phyloP scores from a whole-genome alignment of 2,888 invertebrate species.

The Tortrix viridana region DNA sequence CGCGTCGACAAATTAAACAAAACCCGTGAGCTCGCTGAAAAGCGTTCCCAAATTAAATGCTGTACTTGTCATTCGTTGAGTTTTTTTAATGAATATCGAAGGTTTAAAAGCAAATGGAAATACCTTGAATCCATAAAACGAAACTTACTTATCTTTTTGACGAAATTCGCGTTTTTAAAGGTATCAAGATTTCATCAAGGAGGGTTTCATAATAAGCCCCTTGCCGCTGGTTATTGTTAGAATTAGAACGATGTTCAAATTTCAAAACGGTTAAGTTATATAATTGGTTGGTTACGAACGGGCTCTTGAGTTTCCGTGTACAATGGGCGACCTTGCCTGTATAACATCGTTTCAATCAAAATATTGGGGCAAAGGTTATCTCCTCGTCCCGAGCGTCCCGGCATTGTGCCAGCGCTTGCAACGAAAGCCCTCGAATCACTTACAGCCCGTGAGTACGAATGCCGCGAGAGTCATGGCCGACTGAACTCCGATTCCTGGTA shows the following conservation, averaged over 20 bases:
- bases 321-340: constrained; percentile 70
- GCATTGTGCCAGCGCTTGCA: constrained; percentile 55
- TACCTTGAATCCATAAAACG: too few species aligned
- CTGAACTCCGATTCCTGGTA: constrained; percentile 62
- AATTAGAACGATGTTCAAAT: constrained; percentile 51
- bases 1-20: too few species aligned
- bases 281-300: constrained; percentile 61
- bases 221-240: constrained; percentile 19
- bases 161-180: too few species aligned
- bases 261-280: constrained; percentile 57
- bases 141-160: too few species aligned
- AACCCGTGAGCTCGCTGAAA: too few species aligned
- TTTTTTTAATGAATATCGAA: too few species aligned
- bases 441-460: constrained; percentile 59
- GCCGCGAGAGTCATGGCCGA: constrained; percentile 71
- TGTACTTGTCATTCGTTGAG: too few species aligned
- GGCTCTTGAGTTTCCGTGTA: constrained; percentile 54
- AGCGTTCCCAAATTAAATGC: constrained; percentile 3
- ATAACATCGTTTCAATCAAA: constrained; percentile 72
- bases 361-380: constrained; percentile 77
- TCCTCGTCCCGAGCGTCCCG: constrained; percentile 46
- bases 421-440: constrained; percentile 64
- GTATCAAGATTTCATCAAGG: background rate
- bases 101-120: too few species aligned
- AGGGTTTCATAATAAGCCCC: constrained; percentile 11